Evolutionary conservation across 2,113 vertebrate species (phyloP).

Genomic region (Hucho hucho): DNA sequence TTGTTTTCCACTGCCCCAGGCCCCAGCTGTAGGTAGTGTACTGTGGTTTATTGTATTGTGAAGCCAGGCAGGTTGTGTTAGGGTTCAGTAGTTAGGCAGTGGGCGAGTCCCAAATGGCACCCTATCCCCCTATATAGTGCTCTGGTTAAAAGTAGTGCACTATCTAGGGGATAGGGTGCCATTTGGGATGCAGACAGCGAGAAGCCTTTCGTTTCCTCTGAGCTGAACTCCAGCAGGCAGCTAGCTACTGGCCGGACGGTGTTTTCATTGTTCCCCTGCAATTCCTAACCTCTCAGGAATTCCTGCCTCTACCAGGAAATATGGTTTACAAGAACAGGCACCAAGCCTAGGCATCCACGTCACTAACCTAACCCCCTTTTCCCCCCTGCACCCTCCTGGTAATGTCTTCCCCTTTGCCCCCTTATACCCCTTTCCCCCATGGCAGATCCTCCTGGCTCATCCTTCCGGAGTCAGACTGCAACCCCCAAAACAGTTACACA

Average conservation of each 20-base stretch:
- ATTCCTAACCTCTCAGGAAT: conserved; percentile 74
- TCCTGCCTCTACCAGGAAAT: conserved; percentile 75
- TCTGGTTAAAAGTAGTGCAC: no score
- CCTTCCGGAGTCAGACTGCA: neutral
- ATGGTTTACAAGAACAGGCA: conserved; percentile 69
- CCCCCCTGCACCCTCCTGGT: conserved; percentile 27
- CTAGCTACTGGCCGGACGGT: conserved; percentile 40
- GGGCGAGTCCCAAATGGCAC: no score
- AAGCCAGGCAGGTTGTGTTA: conserved; percentile 45
- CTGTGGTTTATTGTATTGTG: conserved; percentile 16
- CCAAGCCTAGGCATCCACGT: conserved; percentile 48
- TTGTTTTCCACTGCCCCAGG: conserved; percentile 50
- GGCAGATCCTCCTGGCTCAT: neutral
- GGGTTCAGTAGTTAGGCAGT: conserved; percentile 39
- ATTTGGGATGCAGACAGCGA: conserved; percentile 16
- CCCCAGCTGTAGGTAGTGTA: conserved; percentile 38
- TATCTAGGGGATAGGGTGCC: no score
- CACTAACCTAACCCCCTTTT: conserved; percentile 18
- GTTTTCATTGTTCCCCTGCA: conserved; percentile 67
- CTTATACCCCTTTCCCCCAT: no score
- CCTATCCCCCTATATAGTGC: no score
- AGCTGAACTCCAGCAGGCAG: conserved; percentile 39
- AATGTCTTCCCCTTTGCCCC: conserved; percentile 17
- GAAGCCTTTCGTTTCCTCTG: conserved; percentile 43
- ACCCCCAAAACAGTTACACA: neutral